Evolutionary conservation across 2,113 vertebrate genomes (phyloP), one percentile per base, ranked within the genome.

Genomic region (Peromyscus californicus): DNA sequence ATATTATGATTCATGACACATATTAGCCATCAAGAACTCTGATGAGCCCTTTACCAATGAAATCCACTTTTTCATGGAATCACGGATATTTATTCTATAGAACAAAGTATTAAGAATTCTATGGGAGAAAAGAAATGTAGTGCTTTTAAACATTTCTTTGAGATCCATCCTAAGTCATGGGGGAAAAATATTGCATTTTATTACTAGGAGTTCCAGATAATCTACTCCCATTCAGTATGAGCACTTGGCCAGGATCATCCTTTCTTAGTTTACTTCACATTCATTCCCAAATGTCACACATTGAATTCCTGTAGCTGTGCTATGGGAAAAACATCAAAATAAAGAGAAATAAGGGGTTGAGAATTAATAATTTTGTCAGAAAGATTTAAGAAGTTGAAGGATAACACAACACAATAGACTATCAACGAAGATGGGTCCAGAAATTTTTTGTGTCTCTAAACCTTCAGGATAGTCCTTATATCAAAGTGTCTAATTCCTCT

Each of bases 11-110:
- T 95, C 54, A 65, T 59, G 36, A n/a, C 65, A 36, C 15, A 1
- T 79, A 39, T 74, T 82, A 93, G 12, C 36, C 75, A 75, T 78
- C 51, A 67, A 83, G 92, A 65, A 45, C 6, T 57, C n/a, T 36
- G 16, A 31, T 76, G 57, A 94, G 17, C 61, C 26, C 36, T 89
- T 75, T 59, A 90, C 6, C 51, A 24, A 63, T 36, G 31, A 61
- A 92, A 95, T 29, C 63, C 11, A 33, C 26, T 69, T 96, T 87
- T 80, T 19, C 74, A 61, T 86, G 29, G 33, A 92, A 51, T 95
- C 89, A 76, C 21, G 48, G 51, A 70, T 78, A 91, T 82, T 9
- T 7, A 69, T 94, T 63, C 19, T 91, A 22, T 31, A 89, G 65
- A 82, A 51, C 3, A 79, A 89, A n/a, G 4, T 83, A 33, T 45